These are phyloP conservation scores for Selenia dentaria DNA, from an alignment of 2,888 invertebrate genomes.

Conservation along the genomic window DNA sequence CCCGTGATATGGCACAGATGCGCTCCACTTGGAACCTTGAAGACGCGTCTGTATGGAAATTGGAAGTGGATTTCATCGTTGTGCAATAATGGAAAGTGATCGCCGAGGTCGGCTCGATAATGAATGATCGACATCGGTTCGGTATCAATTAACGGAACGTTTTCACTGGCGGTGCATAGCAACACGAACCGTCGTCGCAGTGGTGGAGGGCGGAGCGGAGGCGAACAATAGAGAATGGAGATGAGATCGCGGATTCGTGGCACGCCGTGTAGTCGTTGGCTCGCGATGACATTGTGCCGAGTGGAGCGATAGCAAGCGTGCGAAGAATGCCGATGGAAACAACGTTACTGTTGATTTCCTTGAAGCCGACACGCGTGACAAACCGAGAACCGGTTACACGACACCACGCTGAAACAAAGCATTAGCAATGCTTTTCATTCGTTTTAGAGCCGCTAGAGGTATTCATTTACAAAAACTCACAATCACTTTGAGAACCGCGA, in stretches of 20 bases:
- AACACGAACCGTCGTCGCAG: slow-evolving; percentile 43
- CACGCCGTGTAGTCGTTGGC: slow-evolving; percentile 24
- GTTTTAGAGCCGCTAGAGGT: slow-evolving; percentile 53
- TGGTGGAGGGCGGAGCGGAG: slow-evolving; percentile 16
- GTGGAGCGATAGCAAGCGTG: slow-evolving; percentile 57
- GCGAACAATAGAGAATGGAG: slow-evolving; percentile 57
- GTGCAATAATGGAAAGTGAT: slow-evolving; percentile 58
- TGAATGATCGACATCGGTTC: slow-evolving; percentile 42
- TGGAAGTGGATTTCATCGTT: slow-evolving; percentile 47
- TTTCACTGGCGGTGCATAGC: slow-evolving; percentile 51
- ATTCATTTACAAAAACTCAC: slow-evolving; percentile 54
- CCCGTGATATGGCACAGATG: slow-evolving; percentile 62
- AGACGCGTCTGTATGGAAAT: slow-evolving; percentile 46
- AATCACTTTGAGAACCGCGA: slow-evolving; percentile 43
- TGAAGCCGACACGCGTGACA: slow-evolving; percentile 73
- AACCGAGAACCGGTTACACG: slow-evolving; percentile 70
- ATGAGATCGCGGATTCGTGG: slow-evolving; percentile 47
- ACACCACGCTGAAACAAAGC: slow-evolving; percentile 72
- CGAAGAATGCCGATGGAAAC: slow-evolving; percentile 75
- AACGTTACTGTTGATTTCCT: slow-evolving; percentile 75
- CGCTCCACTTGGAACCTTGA: slow-evolving; percentile 55
- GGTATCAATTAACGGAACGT: slow-evolving; percentile 49
- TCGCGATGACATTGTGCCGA: slow-evolving; percentile 52
- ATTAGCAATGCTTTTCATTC: slow-evolving; percentile 69
- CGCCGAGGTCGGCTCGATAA: slow-evolving; percentile 42